Evolutionary conservation across 2,888 invertebrate genomes (phyloP).

Genomic region (Thera britannica): DNA sequence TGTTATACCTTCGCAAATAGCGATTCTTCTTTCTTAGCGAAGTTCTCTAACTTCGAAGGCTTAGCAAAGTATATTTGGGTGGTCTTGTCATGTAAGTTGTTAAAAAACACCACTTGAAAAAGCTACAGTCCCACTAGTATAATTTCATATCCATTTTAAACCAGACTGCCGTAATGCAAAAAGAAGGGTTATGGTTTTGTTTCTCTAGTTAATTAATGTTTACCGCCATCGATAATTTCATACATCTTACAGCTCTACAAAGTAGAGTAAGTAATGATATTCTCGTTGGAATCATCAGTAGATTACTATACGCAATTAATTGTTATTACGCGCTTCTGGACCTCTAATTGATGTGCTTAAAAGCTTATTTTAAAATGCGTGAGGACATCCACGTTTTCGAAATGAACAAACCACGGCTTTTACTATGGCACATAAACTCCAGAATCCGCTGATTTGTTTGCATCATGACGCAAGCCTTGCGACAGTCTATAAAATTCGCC

Average conservation of each 20-base stretch:
- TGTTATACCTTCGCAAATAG: too few species aligned
- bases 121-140: not conserved
- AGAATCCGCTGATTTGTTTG: not conserved
- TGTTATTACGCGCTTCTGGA: constrained; percentile 46
- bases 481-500: too few species aligned
- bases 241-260: constrained; percentile 13
- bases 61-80: too few species aligned
- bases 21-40: too few species aligned
- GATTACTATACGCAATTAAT: constrained; percentile 45
- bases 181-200: too few species aligned
- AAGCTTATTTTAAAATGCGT: constrained; percentile 45
- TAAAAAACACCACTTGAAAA: not conserved
- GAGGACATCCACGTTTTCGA: constrained; percentile 45
- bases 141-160: not conserved
- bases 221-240: constrained; percentile 36
- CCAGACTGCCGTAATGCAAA: too few species aligned
- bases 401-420: constrained; percentile 26
- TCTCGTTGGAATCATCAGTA: constrained; percentile 40
- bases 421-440: constrained; percentile 8
- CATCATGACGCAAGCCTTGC: too few species aligned
- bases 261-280: constrained; percentile 34
- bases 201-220: constrained; percentile 10
- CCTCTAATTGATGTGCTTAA: constrained; percentile 45
- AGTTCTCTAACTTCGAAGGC: too few species aligned
- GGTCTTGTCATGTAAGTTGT: too few species aligned